Percentiles rank a stretch among this genome's conserved stretches.
phyloP scores from a whole-genome alignment of 2,113 vertebrate species.

The Hippocampus guttulatus region DNA sequence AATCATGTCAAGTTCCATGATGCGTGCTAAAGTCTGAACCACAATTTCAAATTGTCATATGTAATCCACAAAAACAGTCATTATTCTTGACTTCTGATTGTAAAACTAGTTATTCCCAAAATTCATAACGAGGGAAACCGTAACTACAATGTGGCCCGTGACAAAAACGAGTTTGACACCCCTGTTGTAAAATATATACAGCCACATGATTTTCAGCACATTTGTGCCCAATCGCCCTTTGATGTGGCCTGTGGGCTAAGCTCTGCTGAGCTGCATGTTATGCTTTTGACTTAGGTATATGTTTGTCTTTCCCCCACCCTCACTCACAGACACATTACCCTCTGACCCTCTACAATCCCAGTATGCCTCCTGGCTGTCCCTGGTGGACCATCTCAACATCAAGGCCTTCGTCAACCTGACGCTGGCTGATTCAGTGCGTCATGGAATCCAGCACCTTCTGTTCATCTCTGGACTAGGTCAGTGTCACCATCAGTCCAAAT shows the following conservation, averaged over 20 bases:
- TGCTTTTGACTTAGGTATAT: not conserved
- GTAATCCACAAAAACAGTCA: too few relatives aligned
- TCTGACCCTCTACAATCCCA: constrained; percentile 83
- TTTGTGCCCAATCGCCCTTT: not conserved
- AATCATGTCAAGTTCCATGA: too few relatives aligned
- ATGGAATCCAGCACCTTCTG: constrained; percentile 84
- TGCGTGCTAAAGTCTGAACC: too few relatives aligned
- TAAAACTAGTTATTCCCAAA: too few relatives aligned
- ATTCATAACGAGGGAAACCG: too few relatives aligned
- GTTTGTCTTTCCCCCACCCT: not conserved
- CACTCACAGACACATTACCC: constrained; percentile 72
- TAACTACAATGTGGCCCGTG: too few relatives aligned
- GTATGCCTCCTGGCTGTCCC: constrained; percentile 84
- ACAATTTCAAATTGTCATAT: too few relatives aligned
- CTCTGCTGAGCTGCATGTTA: constrained; percentile 1
- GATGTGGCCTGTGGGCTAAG: constrained; percentile 4
- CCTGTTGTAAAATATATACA: not conserved
- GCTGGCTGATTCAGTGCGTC: constrained; percentile 78
- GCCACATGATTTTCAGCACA: not conserved
- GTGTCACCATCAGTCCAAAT: constrained; percentile 29
- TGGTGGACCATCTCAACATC: constrained; percentile 87
- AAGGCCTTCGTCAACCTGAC: constrained; percentile 89
- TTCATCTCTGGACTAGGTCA: constrained; percentile 89
- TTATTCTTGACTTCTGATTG: too few relatives aligned
- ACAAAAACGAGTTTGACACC: too few relatives aligned